Conservation (phyloP, 2,888 invertebrate species). For the Diarsia brunnea region DNA sequence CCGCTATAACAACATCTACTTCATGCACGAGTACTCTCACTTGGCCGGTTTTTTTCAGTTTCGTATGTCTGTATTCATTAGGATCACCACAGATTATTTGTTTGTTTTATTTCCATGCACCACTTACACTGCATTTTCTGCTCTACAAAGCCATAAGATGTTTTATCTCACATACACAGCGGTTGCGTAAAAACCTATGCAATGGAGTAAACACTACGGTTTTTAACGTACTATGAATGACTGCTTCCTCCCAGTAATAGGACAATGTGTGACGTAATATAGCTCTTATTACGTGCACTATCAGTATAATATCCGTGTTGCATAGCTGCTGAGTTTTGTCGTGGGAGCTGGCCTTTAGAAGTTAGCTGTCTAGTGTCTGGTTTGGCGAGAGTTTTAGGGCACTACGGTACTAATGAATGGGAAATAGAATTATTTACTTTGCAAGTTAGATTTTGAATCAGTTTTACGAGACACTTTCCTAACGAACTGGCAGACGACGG, state of each 20-base stretch:
- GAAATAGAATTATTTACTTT: slow-evolving; percentile 30
- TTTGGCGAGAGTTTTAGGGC: slow-evolving; percentile 14
- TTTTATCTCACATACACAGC: slow-evolving; percentile 42
- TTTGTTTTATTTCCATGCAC: slow-evolving; percentile 16
- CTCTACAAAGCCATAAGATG: slow-evolving; percentile 51
- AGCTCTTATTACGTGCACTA: slow-evolving; percentile 54
- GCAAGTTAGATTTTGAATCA: background rate
- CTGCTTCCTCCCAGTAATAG: slow-evolving; percentile 63
- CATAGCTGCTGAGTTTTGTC: slow-evolving; percentile 11
- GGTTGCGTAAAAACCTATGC: slow-evolving; percentile 61
- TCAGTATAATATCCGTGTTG: slow-evolving; percentile 55
- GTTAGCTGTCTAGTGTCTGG: slow-evolving; percentile 26
- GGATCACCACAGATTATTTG: background rate
- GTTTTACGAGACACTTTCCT: slow-evolving; percentile 4
- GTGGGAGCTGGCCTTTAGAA: slow-evolving; percentile 37
- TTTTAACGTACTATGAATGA: slow-evolving; percentile 57
- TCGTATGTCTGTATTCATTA: background rate
- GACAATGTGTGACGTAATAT: slow-evolving; percentile 60
- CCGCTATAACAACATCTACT: no score
- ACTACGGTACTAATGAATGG: slow-evolving; percentile 16
- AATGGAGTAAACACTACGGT: slow-evolving; percentile 49
- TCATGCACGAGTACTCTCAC: no score
- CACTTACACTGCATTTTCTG: slow-evolving; percentile 48
- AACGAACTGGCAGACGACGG: slow-evolving; percentile 12
- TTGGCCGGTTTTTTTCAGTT: background rate